Evolutionary conservation across 2,797 vertebrate genomes (phyloP).

Genomic region (Sebastes jordani): DNA sequence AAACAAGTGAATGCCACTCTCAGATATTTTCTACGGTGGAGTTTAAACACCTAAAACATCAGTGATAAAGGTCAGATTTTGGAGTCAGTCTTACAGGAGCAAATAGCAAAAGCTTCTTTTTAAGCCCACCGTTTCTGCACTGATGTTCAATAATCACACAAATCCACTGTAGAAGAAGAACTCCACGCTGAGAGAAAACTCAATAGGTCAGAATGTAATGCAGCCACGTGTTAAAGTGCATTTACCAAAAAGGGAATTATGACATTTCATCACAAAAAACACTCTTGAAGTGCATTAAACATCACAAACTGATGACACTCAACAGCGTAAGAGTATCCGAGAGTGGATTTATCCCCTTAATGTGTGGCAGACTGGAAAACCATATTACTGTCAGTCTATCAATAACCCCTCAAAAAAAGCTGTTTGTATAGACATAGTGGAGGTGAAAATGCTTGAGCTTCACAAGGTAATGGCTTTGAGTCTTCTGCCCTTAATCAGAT

Average conservation of each 20-base stretch:
- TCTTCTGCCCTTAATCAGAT: slow-evolving; percentile 25
- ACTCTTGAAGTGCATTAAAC: slow-evolving; percentile 31
- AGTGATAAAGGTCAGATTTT: slow-evolving; percentile 38
- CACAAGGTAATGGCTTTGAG: slow-evolving; percentile 21
- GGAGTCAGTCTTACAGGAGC: slow-evolving; percentile 1
- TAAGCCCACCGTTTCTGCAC: slow-evolving; percentile 12
- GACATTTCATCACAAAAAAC: slow-evolving; percentile 31
- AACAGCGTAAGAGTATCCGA: neutral
- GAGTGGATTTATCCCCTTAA: slow-evolving; percentile 17
- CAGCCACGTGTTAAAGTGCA: slow-evolving; percentile 19
- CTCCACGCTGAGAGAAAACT: slow-evolving; percentile 1
- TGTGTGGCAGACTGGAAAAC: slow-evolving; percentile 28
- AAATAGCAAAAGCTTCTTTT: slow-evolving; percentile 43
- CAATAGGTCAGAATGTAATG: neutral
- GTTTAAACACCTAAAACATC: slow-evolving; percentile 38
- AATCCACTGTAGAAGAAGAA: slow-evolving; percentile 17
- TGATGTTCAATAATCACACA: slow-evolving; percentile 35
- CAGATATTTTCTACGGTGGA: slow-evolving; percentile 24
- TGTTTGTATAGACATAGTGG: neutral
- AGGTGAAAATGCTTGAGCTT: slow-evolving; percentile 22
- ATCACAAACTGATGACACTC: slow-evolving; percentile 13
- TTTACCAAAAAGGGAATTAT: slow-evolving; percentile 50
- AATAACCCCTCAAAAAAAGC: slow-evolving; percentile 1
- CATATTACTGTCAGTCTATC: slow-evolving; percentile 11
- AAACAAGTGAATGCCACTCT: neutral